Evolutionary conservation across 2,797 vertebrate genomes (phyloP).

Genomic region (Lacerta bilineata): DNA sequence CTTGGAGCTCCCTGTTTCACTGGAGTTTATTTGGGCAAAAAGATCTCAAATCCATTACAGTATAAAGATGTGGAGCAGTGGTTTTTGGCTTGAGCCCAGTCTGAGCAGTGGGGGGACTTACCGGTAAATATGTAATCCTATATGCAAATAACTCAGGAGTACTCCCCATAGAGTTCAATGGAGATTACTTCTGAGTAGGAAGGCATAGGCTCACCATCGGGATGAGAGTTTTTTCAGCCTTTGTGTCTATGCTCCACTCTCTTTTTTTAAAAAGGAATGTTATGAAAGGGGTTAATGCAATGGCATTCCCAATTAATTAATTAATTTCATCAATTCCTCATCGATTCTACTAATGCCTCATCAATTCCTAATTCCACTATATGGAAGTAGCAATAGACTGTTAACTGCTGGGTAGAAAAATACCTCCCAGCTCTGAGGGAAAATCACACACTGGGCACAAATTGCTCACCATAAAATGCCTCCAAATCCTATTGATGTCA

Average conservation of each 20-base stretch:
- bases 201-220: too few species aligned
- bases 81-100: constrained; percentile 34
- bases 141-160: neutral
- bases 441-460: neutral
- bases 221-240: neutral
- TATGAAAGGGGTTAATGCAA: neutral
- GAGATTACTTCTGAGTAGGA: neutral
- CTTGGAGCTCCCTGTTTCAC: constrained; percentile 31
- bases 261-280: neutral
- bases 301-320: neutral
- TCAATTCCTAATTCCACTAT: neutral
- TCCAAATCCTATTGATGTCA: neutral
- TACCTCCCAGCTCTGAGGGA: neutral
- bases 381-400: neutral
- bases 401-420: neutral
- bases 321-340: neutral
- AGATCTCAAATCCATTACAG: constrained; percentile 12
- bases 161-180: neutral
- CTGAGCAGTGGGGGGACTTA: neutral
- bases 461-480: too few species aligned
- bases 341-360: neutral
- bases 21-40: constrained; percentile 5
- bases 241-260: constrained; percentile 27
- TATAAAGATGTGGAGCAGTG: constrained; percentile 9
- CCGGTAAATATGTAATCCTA: neutral